phyloP scores from a whole-genome alignment of 2,113 vertebrate species.

The Ciconia stormi region DNA sequence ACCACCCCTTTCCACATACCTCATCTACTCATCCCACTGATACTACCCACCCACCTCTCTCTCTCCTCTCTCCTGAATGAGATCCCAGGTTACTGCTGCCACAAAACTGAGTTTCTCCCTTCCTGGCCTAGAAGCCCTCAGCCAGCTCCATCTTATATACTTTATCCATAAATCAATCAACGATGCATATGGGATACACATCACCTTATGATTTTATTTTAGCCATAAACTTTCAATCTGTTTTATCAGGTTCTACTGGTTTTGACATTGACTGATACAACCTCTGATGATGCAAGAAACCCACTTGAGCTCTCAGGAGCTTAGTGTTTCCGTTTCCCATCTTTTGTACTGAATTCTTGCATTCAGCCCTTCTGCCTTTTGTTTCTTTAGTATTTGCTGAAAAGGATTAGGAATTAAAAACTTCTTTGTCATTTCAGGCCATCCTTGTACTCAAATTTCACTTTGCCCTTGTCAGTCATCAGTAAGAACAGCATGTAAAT shows the following conservation, averaged over 20 bases:
- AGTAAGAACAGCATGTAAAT: background rate
- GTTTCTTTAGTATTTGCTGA: background rate
- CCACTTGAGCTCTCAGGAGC: background rate
- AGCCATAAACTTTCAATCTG: background rate
- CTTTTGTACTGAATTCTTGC: background rate
- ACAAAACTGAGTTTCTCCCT: background rate
- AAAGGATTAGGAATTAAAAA: background rate
- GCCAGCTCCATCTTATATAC: background rate
- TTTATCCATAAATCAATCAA: background rate
- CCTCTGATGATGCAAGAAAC: background rate
- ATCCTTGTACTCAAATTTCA: background rate
- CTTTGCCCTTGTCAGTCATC: background rate
- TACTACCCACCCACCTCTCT: background rate
- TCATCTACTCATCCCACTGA: background rate
- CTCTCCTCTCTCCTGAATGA: background rate
- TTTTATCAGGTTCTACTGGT: background rate
- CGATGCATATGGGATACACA: background rate
- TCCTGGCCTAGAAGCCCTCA: background rate
- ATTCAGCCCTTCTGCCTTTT: background rate
- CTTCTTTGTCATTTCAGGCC: background rate
- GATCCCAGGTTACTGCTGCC: background rate
- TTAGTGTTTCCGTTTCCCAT: background rate
- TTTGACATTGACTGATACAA: background rate
- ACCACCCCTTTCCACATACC: background rate
- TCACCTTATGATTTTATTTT: background rate